phyloP scores from a whole-genome alignment of 2,888 invertebrate genomes.

The Eupeodes luniger region DNA sequence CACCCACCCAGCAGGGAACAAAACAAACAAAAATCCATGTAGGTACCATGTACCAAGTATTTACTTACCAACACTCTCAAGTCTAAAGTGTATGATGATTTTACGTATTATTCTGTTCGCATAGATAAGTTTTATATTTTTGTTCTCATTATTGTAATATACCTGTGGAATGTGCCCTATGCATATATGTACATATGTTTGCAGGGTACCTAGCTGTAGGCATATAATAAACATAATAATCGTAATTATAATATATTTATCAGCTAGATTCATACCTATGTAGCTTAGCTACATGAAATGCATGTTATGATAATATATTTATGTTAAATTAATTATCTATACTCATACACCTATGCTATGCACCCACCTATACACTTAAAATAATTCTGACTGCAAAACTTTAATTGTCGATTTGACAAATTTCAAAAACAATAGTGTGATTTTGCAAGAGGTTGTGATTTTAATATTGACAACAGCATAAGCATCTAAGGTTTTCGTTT shows the following conservation, averaged over 20 bases:
- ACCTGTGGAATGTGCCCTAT: constrained; percentile 53
- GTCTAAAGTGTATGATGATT: background rate
- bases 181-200: too few species aligned
- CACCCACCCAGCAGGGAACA: background rate
- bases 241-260: background rate
- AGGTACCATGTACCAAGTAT: background rate
- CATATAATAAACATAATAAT: constrained; percentile 27
- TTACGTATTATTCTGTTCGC: background rate
- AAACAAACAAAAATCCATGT: background rate
- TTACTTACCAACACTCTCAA: too few species aligned
- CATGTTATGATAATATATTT: constrained; percentile 42
- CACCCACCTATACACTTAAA: too few species aligned
- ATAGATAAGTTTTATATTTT: constrained; percentile 45
- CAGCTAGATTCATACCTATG: background rate
- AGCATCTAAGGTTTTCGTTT: too few species aligned
- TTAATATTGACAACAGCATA: too few species aligned
- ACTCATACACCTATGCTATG: background rate
- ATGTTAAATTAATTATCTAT: constrained; percentile 65
- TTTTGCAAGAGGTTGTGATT: too few species aligned
- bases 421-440: too few species aligned
- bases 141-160: constrained; percentile 41
- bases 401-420: too few species aligned
- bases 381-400: too few species aligned
- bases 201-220: background rate
- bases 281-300: too few species aligned